These are phyloP conservation scores for Apteryx owenii DNA, from an alignment of 2,113 vertebrate species.

Conservation along the genomic window DNA sequence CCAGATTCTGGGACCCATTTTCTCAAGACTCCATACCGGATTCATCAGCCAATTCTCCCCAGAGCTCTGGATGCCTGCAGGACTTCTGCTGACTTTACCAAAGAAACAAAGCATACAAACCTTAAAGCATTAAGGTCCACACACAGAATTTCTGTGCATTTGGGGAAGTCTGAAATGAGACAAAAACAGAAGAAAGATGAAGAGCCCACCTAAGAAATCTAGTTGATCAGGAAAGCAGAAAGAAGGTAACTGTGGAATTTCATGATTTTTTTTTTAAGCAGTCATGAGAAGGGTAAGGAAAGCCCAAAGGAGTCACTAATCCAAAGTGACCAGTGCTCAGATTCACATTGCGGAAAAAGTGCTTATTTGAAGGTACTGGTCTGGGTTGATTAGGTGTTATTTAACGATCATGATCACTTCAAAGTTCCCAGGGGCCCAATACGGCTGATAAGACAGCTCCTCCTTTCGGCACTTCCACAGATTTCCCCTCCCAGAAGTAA, in stretches of 20 bases:
- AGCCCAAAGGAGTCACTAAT: neutral
- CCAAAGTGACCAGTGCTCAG: neutral
- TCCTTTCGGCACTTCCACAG: neutral
- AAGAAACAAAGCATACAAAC: neutral
- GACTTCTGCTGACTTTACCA: neutral
- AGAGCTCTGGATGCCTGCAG: neutral
- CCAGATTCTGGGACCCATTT: neutral
- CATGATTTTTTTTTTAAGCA: neutral
- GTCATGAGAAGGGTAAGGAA: neutral
- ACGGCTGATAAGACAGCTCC: neutral
- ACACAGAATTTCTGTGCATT: neutral
- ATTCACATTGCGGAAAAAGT: neutral
- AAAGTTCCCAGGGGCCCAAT: neutral
- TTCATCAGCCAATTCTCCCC: neutral
- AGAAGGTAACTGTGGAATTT: neutral
- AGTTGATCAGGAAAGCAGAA: neutral
- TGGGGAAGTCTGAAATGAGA: neutral
- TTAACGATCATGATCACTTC: neutral
- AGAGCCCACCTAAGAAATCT: neutral
- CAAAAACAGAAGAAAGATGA: neutral
- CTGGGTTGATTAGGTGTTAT: neutral
- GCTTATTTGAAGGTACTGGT: neutral
- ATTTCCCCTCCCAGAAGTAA: accelerated
- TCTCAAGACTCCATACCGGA: neutral
- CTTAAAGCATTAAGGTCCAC: too few relatives aligned